A percentile compares a stretch with the other conserved stretches of the same genome.
Evolutionary conservation across 2,113 vertebrate genomes (phyloP).

Genomic region (Sminthopsis crassicaudata): DNA sequence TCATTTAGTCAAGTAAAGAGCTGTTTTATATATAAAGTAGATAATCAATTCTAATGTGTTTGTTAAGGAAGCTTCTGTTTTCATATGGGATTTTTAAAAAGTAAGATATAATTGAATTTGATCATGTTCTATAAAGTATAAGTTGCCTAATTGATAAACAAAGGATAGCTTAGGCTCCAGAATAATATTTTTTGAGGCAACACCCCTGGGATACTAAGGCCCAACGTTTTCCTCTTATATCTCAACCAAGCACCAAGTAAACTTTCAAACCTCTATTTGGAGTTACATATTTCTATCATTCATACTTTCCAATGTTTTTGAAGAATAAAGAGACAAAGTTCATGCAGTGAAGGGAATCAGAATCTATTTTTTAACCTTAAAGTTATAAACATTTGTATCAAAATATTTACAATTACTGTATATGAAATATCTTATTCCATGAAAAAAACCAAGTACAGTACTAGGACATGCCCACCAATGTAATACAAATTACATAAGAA

Average conservation of each 20-base stretch:
- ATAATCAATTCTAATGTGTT: constrained; percentile 46
- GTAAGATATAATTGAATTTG: constrained; percentile 48
- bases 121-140: constrained; percentile 42
- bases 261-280: constrained; percentile 32
- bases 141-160: constrained; percentile 45
- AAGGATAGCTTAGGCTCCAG: constrained; percentile 21
- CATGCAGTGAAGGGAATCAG: constrained; percentile 80
- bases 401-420: constrained; percentile 89
- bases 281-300: constrained; percentile 14
- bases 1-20: constrained; percentile 52
- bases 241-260: constrained; percentile 52
- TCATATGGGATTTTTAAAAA: constrained; percentile 53
- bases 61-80: constrained; percentile 45
- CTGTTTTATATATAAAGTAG: constrained; percentile 51
- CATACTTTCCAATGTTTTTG: constrained; percentile 12
- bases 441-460: constrained; percentile 85
- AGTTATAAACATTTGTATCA: constrained; percentile 87
- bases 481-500: constrained; percentile 79
- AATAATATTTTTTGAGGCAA: background rate
- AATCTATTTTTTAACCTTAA: constrained; percentile 85
- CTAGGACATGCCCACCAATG: constrained; percentile 80
- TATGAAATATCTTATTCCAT: constrained; percentile 83
- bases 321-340: constrained; percentile 52
- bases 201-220: background rate
- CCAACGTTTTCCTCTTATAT: background rate